A percentile compares a stretch with the other conserved stretches of the same genome.
Conservation (phyloP, 2,113 vertebrate species). For the Trematocara marginatum region DNA sequence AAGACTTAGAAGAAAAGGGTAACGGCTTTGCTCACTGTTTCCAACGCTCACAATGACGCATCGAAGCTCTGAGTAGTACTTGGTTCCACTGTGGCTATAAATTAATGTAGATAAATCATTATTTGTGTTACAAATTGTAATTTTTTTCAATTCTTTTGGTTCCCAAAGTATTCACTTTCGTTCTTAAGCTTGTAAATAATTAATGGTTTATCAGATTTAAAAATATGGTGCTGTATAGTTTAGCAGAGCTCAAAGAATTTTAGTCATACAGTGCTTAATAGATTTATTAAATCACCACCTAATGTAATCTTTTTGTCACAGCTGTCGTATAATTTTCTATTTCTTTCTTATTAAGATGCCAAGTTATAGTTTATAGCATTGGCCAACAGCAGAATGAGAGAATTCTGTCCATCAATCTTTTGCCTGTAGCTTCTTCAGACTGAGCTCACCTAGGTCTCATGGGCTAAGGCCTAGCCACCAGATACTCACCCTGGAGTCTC, state of each 20-base stretch:
- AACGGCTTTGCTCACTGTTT: not conserved
- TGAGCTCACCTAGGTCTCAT: not conserved
- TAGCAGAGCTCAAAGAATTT: not conserved
- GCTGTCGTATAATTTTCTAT: not conserved
- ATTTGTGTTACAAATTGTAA: not conserved
- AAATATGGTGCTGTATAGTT: not conserved
- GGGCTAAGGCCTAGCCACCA: not conserved
- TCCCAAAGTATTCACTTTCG: not conserved
- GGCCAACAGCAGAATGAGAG: not conserved
- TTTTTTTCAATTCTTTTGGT: not conserved
- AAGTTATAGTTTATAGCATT: not conserved
- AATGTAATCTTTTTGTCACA: not conserved
- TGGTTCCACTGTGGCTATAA: not conserved
- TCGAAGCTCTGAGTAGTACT: not conserved
- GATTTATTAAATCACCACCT: not conserved
- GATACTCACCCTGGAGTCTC: not conserved
- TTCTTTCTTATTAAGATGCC: not conserved
- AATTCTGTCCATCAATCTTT: not conserved
- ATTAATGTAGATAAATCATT: not conserved
- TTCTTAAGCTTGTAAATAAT: not conserved
- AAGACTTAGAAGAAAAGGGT: not conserved
- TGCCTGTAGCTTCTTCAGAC: not conserved
- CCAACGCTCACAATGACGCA: not conserved
- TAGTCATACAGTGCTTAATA: not conserved
- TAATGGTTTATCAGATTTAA: not conserved